These are phyloP conservation scores for Furcifer pardalis DNA, from an alignment of 2,797 vertebrate species.

Conservation along the genomic window DNA sequence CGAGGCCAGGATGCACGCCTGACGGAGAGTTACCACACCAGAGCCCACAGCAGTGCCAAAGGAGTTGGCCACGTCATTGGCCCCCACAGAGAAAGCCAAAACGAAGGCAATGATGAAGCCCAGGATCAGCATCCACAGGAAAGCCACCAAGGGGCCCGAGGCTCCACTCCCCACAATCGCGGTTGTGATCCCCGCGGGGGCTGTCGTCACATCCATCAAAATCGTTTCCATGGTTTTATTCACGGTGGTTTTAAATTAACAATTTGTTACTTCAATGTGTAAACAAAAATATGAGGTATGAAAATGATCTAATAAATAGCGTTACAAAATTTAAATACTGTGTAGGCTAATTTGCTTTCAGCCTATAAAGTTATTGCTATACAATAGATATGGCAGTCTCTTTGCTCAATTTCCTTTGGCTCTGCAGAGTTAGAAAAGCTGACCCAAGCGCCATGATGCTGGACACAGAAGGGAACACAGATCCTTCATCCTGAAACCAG, in stretches of 20 bases:
- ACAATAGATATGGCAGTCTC: slow-evolving; percentile 73
- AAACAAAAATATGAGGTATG: slow-evolving; percentile 78
- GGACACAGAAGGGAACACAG: slow-evolving; percentile 67
- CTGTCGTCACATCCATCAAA: neutral
- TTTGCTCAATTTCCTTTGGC: slow-evolving; percentile 73
- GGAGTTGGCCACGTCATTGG: slow-evolving; percentile 98
- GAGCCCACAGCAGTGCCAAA: slow-evolving; percentile 98
- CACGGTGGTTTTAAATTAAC: slow-evolving; percentile 22
- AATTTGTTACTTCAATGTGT: slow-evolving; percentile 60
- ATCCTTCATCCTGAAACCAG: slow-evolving; percentile 74
- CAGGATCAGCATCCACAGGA: slow-evolving; percentile 87
- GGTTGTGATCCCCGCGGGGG: neutral
- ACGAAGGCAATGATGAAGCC: slow-evolving; percentile 96
- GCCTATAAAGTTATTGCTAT: slow-evolving; percentile 76
- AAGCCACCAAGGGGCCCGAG: slow-evolving; percentile 59
- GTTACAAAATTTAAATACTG: slow-evolving; percentile 77
- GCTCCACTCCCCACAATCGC: rapidly evolving
- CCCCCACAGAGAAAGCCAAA: slow-evolving; percentile 95
- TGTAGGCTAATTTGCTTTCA: slow-evolving; percentile 64
- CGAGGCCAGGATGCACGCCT: slow-evolving; percentile 92
- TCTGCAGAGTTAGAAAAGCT: slow-evolving; percentile 57
- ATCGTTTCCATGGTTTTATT: neutral
- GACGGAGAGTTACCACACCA: slow-evolving; percentile 92
- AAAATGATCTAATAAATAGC: slow-evolving; percentile 71
- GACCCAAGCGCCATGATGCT: slow-evolving; percentile 78